phyloP scores from a whole-genome alignment of 2,888 invertebrate genomes.

The Drosophila nigricruria region DNA sequence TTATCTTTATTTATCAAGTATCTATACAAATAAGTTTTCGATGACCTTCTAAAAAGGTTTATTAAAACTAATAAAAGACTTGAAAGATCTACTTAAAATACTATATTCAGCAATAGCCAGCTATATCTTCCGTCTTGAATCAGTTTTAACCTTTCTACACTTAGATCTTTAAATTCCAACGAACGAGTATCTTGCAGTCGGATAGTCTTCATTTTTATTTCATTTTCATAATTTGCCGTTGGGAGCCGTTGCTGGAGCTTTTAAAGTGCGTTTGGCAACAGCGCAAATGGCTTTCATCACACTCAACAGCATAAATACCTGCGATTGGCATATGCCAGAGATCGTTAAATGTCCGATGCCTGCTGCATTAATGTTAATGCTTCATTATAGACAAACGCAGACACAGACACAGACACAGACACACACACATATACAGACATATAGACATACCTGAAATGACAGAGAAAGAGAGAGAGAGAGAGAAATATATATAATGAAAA shows the following conservation, averaged over 20 bases:
- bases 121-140: background rate
- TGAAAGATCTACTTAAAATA: too few species aligned
- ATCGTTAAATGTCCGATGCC: conserved; percentile 44
- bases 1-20: background rate
- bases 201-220: conserved; percentile 9
- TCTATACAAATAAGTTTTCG: background rate
- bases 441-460: conserved; percentile 49
- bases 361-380: conserved; percentile 51
- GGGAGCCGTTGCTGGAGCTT: conserved; percentile 18
- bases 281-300: conserved; percentile 54
- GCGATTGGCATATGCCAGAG: conserved; percentile 54
- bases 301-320: conserved; percentile 50
- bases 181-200: background rate
- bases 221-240: conserved; percentile 28
- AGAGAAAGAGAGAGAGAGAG: conserved; percentile 17
- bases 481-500: conserved; percentile 1
- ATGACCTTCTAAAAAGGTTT: too few species aligned
- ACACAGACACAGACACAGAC: conserved; percentile 3
- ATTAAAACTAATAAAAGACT: too few species aligned
- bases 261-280: conserved; percentile 56
- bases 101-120: background rate
- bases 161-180: too few species aligned
- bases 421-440: background rate
- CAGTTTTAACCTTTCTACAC: background rate
- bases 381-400: conserved; percentile 33